Base-by-base conservation (phyloP, 2,797 vertebrate genomes). In the Ambastaia sidthimunki region DNA sequence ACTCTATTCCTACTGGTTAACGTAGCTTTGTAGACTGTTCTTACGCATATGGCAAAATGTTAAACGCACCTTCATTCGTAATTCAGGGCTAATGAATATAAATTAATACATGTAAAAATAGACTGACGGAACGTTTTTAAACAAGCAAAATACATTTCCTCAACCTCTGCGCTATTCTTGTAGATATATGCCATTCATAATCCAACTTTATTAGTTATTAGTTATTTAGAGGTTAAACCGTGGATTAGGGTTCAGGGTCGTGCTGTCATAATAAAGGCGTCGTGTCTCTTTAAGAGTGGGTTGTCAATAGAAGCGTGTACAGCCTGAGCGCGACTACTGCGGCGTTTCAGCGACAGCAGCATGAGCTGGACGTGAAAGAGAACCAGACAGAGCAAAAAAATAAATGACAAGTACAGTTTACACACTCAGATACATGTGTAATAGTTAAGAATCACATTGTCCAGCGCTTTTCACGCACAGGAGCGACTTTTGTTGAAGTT, bases 211-310 rank as follows among this genome's bases (percentile, higher is more conserved):
- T 28, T 4, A 28, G 28, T 28, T 7, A 54, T 54, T 19, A 6
- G 6, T 18, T n/a, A 54, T 54, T 18, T 21, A 11, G 19, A 5
- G 52, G 21, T 59, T 13, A 25, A 59, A 23, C 12, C 21, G 12
- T 25, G 21, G 0, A 4, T 16, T 62, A 10, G 9, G 41, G 41
- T 10, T 44, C 41, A 44, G 41, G 9, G 9, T 44, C 34, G 34
- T 60, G 1, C 7, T 4, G 12, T 60, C 25, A 31, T 18, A 18
- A 62, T 60, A 62, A 28, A 2, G 3, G 59, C 16, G 59, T 62
- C 52, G 34, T 93, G 85, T 90, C 78, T 74, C 92, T 94, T 94
- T 94, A 94, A 93, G 91, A 91, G 91, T 91, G 91, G 91, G 92
- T 80, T 76, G 89, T 86, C 71, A 62, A 62, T 7, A 63, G 81